A percentile compares a stretch with the other conserved stretches of the same genome.
These are phyloP conservation scores for Misgurnus mizolepis DNA, from an alignment of 2,113 vertebrate genomes.

Conservation along the genomic window DNA sequence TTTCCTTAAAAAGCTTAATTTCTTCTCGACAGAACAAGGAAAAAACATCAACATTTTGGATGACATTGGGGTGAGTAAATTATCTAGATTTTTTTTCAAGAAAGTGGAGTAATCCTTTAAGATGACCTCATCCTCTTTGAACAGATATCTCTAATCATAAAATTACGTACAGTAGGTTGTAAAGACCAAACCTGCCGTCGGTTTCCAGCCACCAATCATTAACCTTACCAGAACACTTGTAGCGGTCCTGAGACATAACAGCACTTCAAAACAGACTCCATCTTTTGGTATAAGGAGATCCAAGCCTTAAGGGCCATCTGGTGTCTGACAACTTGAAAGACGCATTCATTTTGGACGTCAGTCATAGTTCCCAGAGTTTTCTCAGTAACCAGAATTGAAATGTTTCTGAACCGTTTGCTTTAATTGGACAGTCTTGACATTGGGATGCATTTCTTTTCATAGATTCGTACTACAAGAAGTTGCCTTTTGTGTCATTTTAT, in stretches of 20 bases:
- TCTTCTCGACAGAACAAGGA: no score
- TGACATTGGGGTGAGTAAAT: no score
- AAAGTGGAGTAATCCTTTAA: not conserved
- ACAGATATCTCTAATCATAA: slow-evolving; percentile 39
- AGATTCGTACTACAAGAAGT: slow-evolving; percentile 46
- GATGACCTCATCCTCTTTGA: slow-evolving; percentile 35
- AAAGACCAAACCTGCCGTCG: not conserved
- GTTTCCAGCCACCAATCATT: slow-evolving; percentile 35
- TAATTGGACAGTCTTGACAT: not conserved
- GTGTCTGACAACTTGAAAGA: slow-evolving; percentile 44
- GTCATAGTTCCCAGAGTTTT: not conserved
- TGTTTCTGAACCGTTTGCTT: not conserved
- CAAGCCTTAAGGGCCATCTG: slow-evolving; percentile 34
- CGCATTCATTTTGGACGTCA: slow-evolving; percentile 5
- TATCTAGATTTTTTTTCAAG: no score
- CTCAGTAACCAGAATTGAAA: slow-evolving; percentile 8
- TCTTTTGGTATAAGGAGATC: not conserved
- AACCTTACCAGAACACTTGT: slow-evolving; percentile 18
- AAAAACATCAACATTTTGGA: no score
- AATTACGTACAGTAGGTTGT: slow-evolving; percentile 25
- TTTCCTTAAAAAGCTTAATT: no score
- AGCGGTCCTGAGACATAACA: slow-evolving; percentile 23
- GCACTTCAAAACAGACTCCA: slow-evolving; percentile 11
- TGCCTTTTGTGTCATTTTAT: slow-evolving; percentile 53
- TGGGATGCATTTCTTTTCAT: not conserved